A percentile compares a stretch with the other conserved stretches of the same genome.
These are phyloP conservation scores for Pogonophryne albipinna DNA, from an alignment of 2,797 vertebrate genomes.

Conservation along the genomic window DNA sequence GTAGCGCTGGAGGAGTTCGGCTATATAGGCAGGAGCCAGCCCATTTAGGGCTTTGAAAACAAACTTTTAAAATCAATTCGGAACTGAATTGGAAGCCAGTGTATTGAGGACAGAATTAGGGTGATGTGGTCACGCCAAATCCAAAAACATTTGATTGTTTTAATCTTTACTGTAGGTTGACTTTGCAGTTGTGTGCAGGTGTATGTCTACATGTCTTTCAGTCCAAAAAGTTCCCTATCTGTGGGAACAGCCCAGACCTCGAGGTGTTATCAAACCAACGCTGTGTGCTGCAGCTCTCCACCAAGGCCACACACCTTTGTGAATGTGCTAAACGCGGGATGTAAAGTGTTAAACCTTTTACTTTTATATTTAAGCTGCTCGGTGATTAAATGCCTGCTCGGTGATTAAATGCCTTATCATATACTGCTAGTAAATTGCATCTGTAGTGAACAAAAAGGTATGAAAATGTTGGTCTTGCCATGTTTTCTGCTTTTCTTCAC, in stretches of 20 bases:
- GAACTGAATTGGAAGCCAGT: too few species aligned
- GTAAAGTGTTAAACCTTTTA: constrained; percentile 1
- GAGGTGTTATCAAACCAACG: constrained; percentile 60
- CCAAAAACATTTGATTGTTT: neutral
- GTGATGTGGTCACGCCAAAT: neutral
- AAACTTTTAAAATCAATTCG: too few species aligned
- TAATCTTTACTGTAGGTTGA: neutral
- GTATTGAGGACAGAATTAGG: too few species aligned
- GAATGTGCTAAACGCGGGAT: neutral
- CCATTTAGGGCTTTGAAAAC: too few species aligned
- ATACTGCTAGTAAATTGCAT: neutral
- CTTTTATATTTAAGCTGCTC: neutral
- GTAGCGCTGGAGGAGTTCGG: too few species aligned
- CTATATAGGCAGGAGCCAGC: too few species aligned
- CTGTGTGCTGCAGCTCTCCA: constrained; percentile 1
- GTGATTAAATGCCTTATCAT: neutral
- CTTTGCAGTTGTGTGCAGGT: neutral
- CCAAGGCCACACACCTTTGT: constrained; percentile 50
- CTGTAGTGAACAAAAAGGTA: neutral
- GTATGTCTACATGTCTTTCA: neutral
- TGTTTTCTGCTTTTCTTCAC: neutral
- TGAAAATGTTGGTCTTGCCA: neutral
- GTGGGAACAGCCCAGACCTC: constrained; percentile 72
- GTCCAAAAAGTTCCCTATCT: constrained; percentile 18
- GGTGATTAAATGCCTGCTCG: neutral